Conservation (phyloP, 2,113 vertebrate species). For the Pantherophis guttatus region DNA sequence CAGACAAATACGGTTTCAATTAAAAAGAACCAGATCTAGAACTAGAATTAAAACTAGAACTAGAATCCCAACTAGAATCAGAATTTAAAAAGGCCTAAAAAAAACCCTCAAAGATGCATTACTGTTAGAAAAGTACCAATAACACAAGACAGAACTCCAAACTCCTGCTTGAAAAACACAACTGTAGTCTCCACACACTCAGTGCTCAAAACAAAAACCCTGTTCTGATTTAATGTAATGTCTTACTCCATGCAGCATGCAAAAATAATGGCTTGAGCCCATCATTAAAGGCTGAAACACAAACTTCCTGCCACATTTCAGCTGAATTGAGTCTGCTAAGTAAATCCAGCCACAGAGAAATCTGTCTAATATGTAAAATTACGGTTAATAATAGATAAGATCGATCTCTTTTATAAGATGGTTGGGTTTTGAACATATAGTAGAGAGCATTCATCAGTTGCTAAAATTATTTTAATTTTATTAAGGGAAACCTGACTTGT, state of each 20-base stretch:
- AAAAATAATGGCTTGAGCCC: background rate
- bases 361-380: background rate
- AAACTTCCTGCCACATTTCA: background rate
- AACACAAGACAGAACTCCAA: background rate
- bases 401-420: background rate
- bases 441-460: background rate
- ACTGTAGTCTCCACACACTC: background rate
- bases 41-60: background rate
- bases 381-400: background rate
- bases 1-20: background rate
- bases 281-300: background rate
- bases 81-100: background rate
- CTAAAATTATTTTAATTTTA: background rate
- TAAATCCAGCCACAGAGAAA: background rate
- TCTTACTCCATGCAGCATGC: background rate
- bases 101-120: background rate
- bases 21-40: background rate
- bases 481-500: background rate
- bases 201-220: background rate
- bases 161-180: background rate
- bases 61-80: background rate
- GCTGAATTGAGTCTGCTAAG: background rate
- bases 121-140: background rate
- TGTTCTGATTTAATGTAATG: background rate
- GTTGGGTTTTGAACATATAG: background rate